These are phyloP conservation scores for Corythaixoides concolor DNA, from an alignment of 2,113 vertebrate species.

Conservation along the genomic window DNA sequence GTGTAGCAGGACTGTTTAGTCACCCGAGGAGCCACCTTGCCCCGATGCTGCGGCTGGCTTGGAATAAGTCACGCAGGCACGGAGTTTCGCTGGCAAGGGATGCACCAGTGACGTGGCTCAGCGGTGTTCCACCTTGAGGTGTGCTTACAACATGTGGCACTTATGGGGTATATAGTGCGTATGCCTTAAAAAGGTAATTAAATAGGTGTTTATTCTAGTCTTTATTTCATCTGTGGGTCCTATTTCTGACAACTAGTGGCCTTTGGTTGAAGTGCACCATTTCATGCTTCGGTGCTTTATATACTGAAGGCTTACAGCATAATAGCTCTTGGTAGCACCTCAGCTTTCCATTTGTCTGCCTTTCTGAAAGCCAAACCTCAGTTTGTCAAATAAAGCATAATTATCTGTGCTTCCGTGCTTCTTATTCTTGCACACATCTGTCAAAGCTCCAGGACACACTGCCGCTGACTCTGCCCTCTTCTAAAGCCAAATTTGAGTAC, in stretches of 20 bases:
- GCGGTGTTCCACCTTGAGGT: background rate
- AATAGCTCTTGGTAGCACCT: background rate
- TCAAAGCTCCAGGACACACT: background rate
- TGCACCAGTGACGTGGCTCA: background rate
- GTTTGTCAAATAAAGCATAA: background rate
- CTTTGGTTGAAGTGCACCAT: background rate
- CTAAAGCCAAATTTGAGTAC: background rate
- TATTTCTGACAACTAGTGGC: background rate
- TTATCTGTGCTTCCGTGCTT: background rate
- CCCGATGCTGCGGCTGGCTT: accelerated
- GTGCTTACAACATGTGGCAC: no score
- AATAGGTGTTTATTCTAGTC: background rate
- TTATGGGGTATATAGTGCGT: accelerated
- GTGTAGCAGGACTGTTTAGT: background rate
- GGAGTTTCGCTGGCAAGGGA: background rate
- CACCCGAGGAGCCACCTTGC: accelerated
- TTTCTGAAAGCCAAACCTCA: background rate
- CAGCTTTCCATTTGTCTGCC: background rate
- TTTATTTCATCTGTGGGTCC: background rate
- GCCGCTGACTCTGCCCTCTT: background rate
- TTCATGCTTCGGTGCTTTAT: accelerated
- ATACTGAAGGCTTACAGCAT: accelerated
- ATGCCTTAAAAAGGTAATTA: background rate
- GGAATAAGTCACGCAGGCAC: accelerated
- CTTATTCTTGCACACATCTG: background rate